These are phyloP conservation scores for Chloropsis cyanopogon DNA, from an alignment of 2,113 vertebrate species.

Conservation along the genomic window DNA sequence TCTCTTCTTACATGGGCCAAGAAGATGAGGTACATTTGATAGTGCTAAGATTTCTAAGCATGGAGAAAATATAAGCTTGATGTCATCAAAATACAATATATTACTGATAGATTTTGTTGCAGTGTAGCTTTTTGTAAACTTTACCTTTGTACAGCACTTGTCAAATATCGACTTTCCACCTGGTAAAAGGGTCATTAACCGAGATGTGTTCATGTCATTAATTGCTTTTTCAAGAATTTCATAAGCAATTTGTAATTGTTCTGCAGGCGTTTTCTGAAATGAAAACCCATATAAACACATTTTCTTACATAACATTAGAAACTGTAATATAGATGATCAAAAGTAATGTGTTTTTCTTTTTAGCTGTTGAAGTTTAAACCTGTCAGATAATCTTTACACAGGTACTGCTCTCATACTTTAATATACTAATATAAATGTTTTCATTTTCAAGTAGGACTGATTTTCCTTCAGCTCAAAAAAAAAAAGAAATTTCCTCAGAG, in stretches of 20 bases:
- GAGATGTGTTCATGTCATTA: slow-evolving; percentile 63
- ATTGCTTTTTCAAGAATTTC: slow-evolving; percentile 77
- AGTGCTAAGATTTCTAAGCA: neutral
- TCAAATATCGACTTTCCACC: slow-evolving; percentile 75
- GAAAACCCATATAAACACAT: slow-evolving; percentile 8
- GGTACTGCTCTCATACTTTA: neutral
- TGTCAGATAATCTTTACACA: neutral
- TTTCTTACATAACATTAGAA: neutral
- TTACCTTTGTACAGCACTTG: slow-evolving; percentile 79
- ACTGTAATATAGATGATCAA: neutral
- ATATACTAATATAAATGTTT: neutral
- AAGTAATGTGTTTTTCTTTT: neutral
- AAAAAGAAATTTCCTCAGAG: neutral
- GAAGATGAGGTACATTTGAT: neutral
- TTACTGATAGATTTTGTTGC: neutral
- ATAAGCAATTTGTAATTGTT: slow-evolving; percentile 77
- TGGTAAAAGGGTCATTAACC: slow-evolving; percentile 36
- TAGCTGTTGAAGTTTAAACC: neutral
- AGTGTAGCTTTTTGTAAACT: neutral
- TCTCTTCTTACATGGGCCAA: neutral
- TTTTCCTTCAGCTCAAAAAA: neutral
- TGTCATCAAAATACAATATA: neutral
- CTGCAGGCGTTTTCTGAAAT: slow-evolving; percentile 73
- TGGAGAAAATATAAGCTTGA: neutral
- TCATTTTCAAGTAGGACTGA: neutral